A percentile compares a stretch with the other conserved stretches of the same genome.
Evolutionary conservation across 2,888 invertebrate species (phyloP).

Genomic region (Leucozona laternaria): DNA sequence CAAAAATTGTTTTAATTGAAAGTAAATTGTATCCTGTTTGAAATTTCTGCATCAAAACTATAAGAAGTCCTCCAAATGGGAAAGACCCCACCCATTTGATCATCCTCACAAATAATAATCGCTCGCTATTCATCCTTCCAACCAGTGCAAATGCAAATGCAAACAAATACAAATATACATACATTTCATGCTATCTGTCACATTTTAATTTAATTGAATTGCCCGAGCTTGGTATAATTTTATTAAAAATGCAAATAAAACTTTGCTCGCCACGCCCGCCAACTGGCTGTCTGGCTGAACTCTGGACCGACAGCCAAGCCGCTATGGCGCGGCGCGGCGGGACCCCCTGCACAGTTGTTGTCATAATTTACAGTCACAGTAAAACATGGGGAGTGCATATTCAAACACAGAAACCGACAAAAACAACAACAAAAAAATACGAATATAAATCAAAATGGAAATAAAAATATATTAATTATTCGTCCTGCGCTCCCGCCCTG

Average conservation of each 20-base stretch:
- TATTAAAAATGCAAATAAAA: conserved; percentile 39
- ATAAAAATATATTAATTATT: conserved; percentile 9
- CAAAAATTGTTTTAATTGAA: not conserved
- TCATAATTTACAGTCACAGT: conserved; percentile 33
- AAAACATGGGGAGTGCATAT: conserved; percentile 10
- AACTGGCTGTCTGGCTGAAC: not conserved
- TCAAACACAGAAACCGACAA: conserved; percentile 2
- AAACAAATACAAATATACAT: conserved; percentile 11
- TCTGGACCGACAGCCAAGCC: not conserved
- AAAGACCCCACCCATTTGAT: not conserved
- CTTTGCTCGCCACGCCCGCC: not conserved
- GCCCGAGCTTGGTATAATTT: conserved; percentile 37
- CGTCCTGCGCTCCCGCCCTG: not conserved
- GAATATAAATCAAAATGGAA: conserved; percentile 15
- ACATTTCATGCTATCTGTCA: conserved; percentile 2
- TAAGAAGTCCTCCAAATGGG: not conserved
- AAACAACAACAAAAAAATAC: not conserved
- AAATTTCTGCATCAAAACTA: conserved; percentile 3
- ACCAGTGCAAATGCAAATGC: not conserved
- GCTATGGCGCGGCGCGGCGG: not conserved
- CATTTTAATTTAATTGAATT: conserved; percentile 50
- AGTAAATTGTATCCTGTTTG: not conserved
- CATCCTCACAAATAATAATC: not conserved
- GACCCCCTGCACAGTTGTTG: conserved; percentile 2
- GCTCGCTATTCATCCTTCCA: not conserved